These are phyloP conservation scores for Hydrozoanthus tunicans DNA, from an alignment of 64 coral and sea anemone species.

Conservation along the genomic window DNA sequence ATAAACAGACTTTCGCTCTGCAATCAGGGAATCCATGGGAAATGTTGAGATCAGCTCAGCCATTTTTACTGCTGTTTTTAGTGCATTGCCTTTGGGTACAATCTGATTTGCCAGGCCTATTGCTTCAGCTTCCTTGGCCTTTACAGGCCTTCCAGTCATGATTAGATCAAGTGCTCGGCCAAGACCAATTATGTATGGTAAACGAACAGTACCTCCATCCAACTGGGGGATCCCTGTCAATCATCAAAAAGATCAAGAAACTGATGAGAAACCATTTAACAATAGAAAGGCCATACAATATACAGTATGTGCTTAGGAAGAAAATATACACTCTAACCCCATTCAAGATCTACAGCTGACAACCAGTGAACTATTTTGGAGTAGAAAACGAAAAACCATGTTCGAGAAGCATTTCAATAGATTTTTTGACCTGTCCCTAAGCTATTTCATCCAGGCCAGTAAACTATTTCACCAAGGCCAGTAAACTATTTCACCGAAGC, in stretches of 20 bases:
- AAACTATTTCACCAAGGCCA: too few relatives aligned
- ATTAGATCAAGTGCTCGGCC: constrained; percentile 92
- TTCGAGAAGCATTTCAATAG: too few relatives aligned
- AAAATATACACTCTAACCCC: too few relatives aligned
- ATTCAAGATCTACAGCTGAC: too few relatives aligned
- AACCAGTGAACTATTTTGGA: too few relatives aligned
- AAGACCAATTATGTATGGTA: constrained; percentile 88
- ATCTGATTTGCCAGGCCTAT: constrained; percentile 90
- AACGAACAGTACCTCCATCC: constrained; percentile 90
- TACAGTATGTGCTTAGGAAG: too few relatives aligned
- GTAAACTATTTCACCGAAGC: too few relatives aligned
- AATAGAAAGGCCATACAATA: background rate
- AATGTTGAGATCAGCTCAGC: constrained; percentile 72
- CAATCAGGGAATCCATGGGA: constrained; percentile 72
- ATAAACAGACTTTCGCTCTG: constrained; percentile 83
- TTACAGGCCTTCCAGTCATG: constrained; percentile 86
- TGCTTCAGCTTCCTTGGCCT: constrained; percentile 73
- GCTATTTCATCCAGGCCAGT: too few relatives aligned
- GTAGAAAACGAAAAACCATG: too few relatives aligned
- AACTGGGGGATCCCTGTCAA: constrained; percentile 73
- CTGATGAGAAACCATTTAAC: background rate
- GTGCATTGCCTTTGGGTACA: constrained; percentile 78
- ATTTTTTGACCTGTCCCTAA: too few relatives aligned
- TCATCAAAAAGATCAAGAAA: background rate
- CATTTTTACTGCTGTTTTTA: constrained; percentile 69